Conservation (phyloP, 2,888 invertebrate species). For the Mayetiola destructor region DNA sequence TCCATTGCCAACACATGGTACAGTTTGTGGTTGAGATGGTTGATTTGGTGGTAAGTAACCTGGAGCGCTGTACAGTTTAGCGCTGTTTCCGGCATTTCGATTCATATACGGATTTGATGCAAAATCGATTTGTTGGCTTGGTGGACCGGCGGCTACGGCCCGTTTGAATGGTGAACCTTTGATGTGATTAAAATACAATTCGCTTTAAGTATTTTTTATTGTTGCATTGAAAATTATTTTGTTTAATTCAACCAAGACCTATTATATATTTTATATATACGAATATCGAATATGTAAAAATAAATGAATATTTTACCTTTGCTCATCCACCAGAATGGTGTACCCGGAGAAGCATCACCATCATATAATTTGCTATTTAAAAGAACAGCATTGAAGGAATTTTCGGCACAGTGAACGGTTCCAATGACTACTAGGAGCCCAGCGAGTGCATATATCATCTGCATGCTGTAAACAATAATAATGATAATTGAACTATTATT, state of each 20-base stretch:
- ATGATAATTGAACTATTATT: no score
- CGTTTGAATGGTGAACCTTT: constrained; percentile 16
- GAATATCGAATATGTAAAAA: no score
- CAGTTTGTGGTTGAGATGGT: constrained; percentile 14
- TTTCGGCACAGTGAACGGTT: not conserved
- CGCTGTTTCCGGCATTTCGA: not conserved
- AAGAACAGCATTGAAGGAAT: not conserved
- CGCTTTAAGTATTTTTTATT: no score
- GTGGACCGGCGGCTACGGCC: not conserved
- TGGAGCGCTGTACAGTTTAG: constrained; percentile 17
- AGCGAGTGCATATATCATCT: not conserved
- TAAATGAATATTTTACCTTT: no score
- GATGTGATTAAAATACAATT: no score
- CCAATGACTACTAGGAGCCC: not conserved
- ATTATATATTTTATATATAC: no score
- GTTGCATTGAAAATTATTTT: no score
- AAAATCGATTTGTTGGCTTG: not conserved
- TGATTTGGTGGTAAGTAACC: constrained; percentile 19
- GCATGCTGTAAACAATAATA: not conserved
- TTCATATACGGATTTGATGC: constrained; percentile 8
- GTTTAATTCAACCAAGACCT: no score
- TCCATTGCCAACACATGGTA: constrained; percentile 40
- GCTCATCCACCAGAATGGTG: constrained; percentile 15
- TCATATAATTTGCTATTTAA: not conserved
- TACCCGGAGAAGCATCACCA: not conserved